Base-by-base conservation (phyloP, 1,140 invertebrate species). In the Drosophila equinoxialis region DNA sequence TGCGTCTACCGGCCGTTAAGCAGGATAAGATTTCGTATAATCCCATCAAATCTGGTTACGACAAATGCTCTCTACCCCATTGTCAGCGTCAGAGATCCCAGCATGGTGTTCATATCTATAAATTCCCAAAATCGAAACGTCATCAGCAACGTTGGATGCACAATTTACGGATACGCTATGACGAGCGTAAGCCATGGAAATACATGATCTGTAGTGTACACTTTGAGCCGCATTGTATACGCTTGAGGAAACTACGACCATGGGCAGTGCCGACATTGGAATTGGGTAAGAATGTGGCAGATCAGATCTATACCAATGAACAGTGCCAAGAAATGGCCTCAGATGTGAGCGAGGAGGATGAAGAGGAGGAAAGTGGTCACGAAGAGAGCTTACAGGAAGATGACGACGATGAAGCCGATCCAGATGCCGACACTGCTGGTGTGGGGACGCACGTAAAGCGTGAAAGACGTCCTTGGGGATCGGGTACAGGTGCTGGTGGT, bases 191-290 rank as follows among this genome's bases (percentile, higher is more conserved):
- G 0, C 85, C 86, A 5, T 89, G 85, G 85, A 90, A 90, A 45
- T 90, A 74, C 3, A 81, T 90, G 74, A 85, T 90, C 6, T 90
- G 85, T 41, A 90, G 85, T 64, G 86, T 77, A 1, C 85, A 90
- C 17, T 90, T 90, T 14, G 85, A 90, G 37, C 65, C 82, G 8
- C 60, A 67, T 11, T 89, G 84, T 54, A 77, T 90, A 10, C 67
- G 77, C 13, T 39, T 83, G 6, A 60, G 85, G 6, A 90, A 90
- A 55, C 60, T 90, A 33, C 67, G 70, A 1, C 65, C 82, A 3
- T 90, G 85, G 85, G 85, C 85, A 0, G 85, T 90, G 42, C 85
- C 85, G 13, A 90, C 85, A 0, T 66, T 90, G 23, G 66, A 90
- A 6, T 61, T 90, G n/a, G 85, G 85, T 3, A 58, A 76, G 7